phyloP scores from a whole-genome alignment of 2,888 invertebrate genomes.

The Lithophane ornitopus region DNA sequence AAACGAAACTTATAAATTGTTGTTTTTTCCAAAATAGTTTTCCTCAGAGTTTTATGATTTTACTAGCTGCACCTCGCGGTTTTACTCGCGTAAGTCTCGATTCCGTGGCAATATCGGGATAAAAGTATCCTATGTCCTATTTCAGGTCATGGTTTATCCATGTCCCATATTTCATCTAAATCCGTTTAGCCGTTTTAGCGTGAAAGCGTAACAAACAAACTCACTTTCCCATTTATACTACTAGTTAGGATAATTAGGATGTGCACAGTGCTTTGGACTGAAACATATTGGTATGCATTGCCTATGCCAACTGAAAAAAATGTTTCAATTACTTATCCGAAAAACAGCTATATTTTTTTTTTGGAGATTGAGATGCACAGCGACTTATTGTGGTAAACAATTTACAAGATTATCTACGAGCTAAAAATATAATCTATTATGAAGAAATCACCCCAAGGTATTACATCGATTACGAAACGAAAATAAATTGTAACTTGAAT shows the following conservation, averaged over 20 bases:
- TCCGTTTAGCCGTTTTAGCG: too few species aligned
- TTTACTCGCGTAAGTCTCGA: too few species aligned
- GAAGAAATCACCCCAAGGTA: background rate
- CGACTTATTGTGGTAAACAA: background rate
- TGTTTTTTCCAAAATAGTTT: background rate
- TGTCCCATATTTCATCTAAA: too few species aligned
- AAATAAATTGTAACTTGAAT: slow-evolving; percentile 34
- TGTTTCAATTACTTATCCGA: too few species aligned
- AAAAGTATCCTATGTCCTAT: too few species aligned
- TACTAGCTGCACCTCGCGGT: too few species aligned
- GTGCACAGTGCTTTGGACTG: background rate
- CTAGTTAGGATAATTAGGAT: too few species aligned
- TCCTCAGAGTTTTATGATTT: background rate
- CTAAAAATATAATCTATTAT: background rate
- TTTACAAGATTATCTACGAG: background rate
- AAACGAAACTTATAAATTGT: slow-evolving; percentile 3
- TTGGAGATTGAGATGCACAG: background rate
- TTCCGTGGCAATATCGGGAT: too few species aligned
- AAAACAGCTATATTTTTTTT: too few species aligned
- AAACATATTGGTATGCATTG: background rate
- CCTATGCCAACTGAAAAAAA: background rate
- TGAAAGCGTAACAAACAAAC: too few species aligned
- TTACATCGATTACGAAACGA: slow-evolving; percentile 16
- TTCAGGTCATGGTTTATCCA: too few species aligned
- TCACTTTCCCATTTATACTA: too few species aligned